These are phyloP conservation scores for Philopotamus ludificatus DNA, from an alignment of 1,140 invertebrate species.

Conservation along the genomic window DNA sequence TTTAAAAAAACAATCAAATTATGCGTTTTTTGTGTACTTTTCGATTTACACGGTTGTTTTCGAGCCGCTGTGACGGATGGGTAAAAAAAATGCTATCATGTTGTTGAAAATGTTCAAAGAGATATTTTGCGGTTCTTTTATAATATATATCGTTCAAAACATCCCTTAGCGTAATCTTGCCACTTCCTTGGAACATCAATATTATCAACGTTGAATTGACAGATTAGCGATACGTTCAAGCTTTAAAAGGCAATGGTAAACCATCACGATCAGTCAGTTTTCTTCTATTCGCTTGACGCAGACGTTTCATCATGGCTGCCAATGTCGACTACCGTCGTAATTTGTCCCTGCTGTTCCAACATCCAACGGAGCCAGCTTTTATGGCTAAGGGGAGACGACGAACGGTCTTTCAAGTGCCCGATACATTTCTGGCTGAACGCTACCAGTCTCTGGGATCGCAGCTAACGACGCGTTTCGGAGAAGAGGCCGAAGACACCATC, in stretches of 20 bases:
- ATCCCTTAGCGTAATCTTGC: too few species aligned
- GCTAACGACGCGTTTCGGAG: slow-evolving; percentile 59
- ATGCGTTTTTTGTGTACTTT: too few species aligned
- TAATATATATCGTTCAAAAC: background rate
- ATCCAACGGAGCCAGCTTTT: slow-evolving; percentile 73
- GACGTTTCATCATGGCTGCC: slow-evolving; percentile 32
- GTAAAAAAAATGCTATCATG: too few species aligned
- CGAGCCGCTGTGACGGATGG: too few species aligned
- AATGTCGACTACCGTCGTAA: background rate
- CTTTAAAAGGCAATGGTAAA: too few species aligned
- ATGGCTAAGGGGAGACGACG: slow-evolving; percentile 65
- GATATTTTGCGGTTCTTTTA: background rate
- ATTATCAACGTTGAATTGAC: too few species aligned
- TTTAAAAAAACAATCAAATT: too few species aligned
- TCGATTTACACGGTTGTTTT: too few species aligned
- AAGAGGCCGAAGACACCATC: slow-evolving; percentile 53
- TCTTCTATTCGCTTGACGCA: background rate
- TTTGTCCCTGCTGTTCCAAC: slow-evolving; percentile 65
- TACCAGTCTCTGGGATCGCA: slow-evolving; percentile 59
- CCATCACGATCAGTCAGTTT: background rate
- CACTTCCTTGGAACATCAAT: too few species aligned
- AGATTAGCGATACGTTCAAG: background rate
- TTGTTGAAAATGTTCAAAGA: too few species aligned
- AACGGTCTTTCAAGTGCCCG: slow-evolving; percentile 64
- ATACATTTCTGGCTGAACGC: slow-evolving; percentile 58